Conservation (phyloP, 1,140 invertebrate genomes). For the Anastatus disparis region DNA sequence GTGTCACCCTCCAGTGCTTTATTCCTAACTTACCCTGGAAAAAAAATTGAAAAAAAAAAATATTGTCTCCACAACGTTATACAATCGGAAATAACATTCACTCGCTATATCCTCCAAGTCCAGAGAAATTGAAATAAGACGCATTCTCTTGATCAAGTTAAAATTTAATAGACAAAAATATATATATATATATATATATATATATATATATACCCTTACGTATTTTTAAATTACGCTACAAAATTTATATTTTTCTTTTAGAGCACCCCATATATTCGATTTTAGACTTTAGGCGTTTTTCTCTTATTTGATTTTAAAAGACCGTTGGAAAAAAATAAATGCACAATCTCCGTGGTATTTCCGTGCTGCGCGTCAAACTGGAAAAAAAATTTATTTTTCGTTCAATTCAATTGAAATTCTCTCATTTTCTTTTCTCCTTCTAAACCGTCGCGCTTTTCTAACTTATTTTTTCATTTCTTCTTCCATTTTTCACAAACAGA, state of each 20-base stretch:
- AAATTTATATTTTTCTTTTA: too few species aligned
- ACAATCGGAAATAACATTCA: too few species aligned
- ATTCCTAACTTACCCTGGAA: too few species aligned
- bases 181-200: too few species aligned
- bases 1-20: background rate
- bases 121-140: conserved; percentile 52
- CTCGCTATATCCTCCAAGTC: conserved; percentile 26
- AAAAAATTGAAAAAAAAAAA: too few species aligned
- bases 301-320: conserved; percentile 53
- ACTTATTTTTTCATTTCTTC: too few species aligned
- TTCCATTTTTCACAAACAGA: background rate
- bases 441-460: background rate
- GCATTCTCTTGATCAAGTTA: conserved; percentile 58
- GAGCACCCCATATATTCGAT: conserved; percentile 16
- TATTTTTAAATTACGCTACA: conserved; percentile 55
- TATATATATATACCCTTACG: conserved; percentile 14
- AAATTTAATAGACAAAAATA: conserved; percentile 66
- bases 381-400: conserved; percentile 37
- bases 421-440: conserved; percentile 5
- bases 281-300: conserved; percentile 27
- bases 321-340: conserved; percentile 33
- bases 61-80: too few species aligned
- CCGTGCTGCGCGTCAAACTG: conserved; percentile 33
- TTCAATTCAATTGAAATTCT: conserved; percentile 44
- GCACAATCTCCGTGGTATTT: conserved; percentile 47